Conservation (phyloP, 1,140 invertebrate species). For the Caenorhabditis inopinata region DNA sequence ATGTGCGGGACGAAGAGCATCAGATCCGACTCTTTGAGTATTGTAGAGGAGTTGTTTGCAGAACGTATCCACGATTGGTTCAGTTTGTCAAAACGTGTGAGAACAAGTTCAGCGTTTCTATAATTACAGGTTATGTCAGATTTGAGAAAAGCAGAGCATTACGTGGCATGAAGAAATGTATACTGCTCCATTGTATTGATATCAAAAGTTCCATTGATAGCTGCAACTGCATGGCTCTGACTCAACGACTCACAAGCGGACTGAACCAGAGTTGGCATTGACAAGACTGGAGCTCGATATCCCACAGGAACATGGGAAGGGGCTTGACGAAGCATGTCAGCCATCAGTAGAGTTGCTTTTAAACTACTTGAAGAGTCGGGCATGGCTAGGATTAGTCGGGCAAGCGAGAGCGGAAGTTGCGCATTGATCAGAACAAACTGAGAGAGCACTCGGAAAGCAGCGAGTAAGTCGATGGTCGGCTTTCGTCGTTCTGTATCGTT, state of each 20-base stretch:
- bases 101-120: conserved; percentile 41
- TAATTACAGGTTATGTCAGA: too few relatives aligned
- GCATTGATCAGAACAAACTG: conserved; percentile 49
- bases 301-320: conserved; percentile 43
- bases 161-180: conserved; percentile 44
- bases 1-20: neutral
- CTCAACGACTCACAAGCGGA: conserved; percentile 31
- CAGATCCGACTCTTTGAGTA: conserved; percentile 15
- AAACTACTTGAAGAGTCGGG: conserved; percentile 43
- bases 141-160: too few relatives aligned
- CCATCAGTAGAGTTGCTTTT: conserved; percentile 49
- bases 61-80: conserved; percentile 34
- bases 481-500: neutral
- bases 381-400: conserved; percentile 40
- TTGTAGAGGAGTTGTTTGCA: neutral
- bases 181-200: neutral
- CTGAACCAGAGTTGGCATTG: conserved; percentile 42
- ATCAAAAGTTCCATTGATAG: conserved; percentile 4
- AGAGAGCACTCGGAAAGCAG: conserved; percentile 44
- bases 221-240: conserved; percentile 5
- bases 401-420: conserved; percentile 40
- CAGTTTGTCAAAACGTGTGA: conserved; percentile 40
- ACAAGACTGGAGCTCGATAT: conserved; percentile 41
- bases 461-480: conserved; percentile 42
- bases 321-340: conserved; percentile 45